phyloP scores from a whole-genome alignment of 2,113 vertebrate genomes.

The Notothenia coriiceps region DNA sequence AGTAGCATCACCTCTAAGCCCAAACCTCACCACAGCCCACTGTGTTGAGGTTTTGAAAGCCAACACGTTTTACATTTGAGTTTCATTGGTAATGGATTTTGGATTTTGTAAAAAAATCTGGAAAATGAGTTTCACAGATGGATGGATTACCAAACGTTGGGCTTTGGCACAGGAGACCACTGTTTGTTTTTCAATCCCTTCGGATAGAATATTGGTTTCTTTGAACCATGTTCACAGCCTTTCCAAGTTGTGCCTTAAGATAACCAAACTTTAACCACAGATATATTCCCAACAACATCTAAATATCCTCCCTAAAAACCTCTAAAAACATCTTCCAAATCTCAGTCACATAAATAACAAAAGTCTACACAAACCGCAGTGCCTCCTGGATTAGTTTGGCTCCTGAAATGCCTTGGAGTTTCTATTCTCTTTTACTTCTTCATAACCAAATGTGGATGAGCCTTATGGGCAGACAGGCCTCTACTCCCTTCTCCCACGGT shows the following conservation, averaged over 20 bases:
- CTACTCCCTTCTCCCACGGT: slow-evolving; percentile 71
- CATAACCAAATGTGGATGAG: slow-evolving; percentile 46
- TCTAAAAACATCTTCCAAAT: not conserved
- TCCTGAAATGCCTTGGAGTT: not conserved
- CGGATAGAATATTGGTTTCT: not conserved
- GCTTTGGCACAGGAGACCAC: too few species aligned
- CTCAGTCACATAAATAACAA: not conserved
- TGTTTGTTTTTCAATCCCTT: too few species aligned
- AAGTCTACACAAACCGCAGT: not conserved
- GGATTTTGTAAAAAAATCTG: not conserved
- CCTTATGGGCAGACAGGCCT: slow-evolving; percentile 37
- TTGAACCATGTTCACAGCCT: not conserved
- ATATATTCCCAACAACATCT: not conserved
- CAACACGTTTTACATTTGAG: not conserved
- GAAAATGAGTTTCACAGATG: too few species aligned
- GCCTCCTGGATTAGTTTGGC: slow-evolving; percentile 7
- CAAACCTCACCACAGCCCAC: not conserved
- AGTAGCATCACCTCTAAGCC: not conserved
- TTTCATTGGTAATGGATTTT: not conserved
- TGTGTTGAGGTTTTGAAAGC: too few species aligned
- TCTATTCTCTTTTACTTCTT: slow-evolving; percentile 14
- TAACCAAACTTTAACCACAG: not conserved
- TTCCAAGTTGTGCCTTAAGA: not conserved
- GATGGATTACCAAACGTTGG: too few species aligned
- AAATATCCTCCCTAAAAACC: not conserved